Evolutionary conservation across 1,140 invertebrate species (phyloP).

Genomic region (Venturia canescens): DNA sequence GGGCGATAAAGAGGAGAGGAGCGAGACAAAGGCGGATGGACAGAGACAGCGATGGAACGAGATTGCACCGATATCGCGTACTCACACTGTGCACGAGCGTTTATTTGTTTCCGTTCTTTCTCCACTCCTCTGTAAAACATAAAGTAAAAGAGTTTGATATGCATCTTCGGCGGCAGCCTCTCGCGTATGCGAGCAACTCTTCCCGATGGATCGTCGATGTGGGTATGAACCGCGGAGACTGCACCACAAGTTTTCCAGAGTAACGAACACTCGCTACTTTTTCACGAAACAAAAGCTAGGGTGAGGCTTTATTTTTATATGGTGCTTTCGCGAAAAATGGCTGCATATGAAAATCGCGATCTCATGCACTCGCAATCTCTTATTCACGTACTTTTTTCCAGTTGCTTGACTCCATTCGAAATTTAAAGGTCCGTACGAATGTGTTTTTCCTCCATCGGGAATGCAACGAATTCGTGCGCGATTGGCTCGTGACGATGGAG

Average conservation of each 20-base stretch:
- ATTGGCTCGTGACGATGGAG: not conserved
- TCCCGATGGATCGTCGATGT: not conserved
- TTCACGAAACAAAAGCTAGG: too few relatives aligned
- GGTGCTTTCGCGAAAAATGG: too few relatives aligned
- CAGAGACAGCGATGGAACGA: not conserved
- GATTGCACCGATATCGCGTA: conserved; percentile 22
- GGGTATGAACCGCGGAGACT: not conserved
- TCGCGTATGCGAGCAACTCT: not conserved
- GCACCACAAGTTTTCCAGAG: not conserved
- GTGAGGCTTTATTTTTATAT: too few relatives aligned
- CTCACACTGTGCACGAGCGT: conserved; percentile 18
- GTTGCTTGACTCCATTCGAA: too few relatives aligned
- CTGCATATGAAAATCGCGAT: too few relatives aligned
- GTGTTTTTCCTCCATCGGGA: not conserved
- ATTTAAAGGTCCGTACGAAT: too few relatives aligned
- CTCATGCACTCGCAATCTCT: too few relatives aligned
- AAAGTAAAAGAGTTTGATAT: not conserved
- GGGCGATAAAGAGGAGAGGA: not conserved
- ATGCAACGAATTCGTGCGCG: not conserved
- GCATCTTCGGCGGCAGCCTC: not conserved
- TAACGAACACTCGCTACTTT: too few relatives aligned
- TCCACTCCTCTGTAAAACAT: not conserved
- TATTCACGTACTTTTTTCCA: too few relatives aligned
- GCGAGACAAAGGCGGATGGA: conserved; percentile 14
- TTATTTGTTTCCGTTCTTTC: not conserved